Base-by-base conservation (phyloP, 2,888 invertebrate species). In the Tachina lurida region DNA sequence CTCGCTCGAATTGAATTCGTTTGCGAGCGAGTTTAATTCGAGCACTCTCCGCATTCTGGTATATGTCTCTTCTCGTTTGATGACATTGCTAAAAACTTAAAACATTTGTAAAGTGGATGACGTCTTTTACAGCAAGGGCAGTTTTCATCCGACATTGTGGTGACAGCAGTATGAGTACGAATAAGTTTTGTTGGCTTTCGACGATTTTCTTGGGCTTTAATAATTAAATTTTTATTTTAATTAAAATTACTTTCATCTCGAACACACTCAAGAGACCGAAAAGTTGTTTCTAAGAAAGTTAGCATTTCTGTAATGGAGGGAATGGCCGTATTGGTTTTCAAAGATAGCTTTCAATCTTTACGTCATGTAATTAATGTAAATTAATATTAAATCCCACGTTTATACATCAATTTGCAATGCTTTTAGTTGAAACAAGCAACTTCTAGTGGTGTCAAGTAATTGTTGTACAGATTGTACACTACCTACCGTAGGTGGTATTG, bases 101-200 rank as follows among this genome's bases (percentile, higher is more conserved):
- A 84, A 22, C 75, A 84, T 71, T 84, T 79, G 63, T 79, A 79
- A 12, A 84, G 49, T 15, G 43, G 71, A 62, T 84, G 79, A 15
- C 75, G 73, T 62, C 71, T 70, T 63, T 79, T 74, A 31, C 75
- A 75, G 65, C 74, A 78, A 31, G 58, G 74, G 49, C 80, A 80
- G 60, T 68, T 77, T 45, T 60, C 77, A 60, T 77, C 77, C 41
- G 49, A 39, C 49, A 68, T 49, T 4, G 77, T 68, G 9, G 77
- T 31, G 31, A 52, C 68, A n/a, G 54, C 65, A n/a, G 58, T 77
- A 22, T 58, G 77, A 39, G 70, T 43, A 54, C 70, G 70, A 54
- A 73, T 45, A 39, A 31, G n/a, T 56, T 45, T 63, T 10, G 54
- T 70, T 3, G 68, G 77, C 43, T 70, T 68, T 17, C 58, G 45